Conservation (phyloP, 2,797 vertebrate genomes). For the Malacoctenus gilli region DNA sequence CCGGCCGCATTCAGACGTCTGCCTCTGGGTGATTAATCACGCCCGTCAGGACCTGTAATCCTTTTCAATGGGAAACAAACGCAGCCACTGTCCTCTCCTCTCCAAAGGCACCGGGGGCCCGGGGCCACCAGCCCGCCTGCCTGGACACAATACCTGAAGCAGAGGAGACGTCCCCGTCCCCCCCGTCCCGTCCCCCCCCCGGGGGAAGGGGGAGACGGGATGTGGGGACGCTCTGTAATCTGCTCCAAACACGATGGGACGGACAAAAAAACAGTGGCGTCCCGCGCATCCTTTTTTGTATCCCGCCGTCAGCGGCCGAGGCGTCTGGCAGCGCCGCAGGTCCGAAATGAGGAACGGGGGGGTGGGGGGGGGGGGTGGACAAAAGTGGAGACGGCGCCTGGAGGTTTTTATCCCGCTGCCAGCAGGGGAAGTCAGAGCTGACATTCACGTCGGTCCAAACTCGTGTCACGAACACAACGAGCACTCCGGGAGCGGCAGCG, state of each 20-base stretch:
- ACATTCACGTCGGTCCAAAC: no score
- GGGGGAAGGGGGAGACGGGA: constrained; percentile 61
- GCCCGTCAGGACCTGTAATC: constrained; percentile 95
- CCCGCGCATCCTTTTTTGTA: constrained; percentile 59
- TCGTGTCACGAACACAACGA: no score
- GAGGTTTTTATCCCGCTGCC: no score
- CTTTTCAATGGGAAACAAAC: constrained; percentile 95
- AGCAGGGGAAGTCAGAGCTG: no score
- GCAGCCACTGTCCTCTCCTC: constrained; percentile 85
- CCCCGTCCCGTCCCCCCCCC: no score
- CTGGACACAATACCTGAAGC: constrained; percentile 79
- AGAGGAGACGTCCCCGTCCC: constrained; percentile 55
- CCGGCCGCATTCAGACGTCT: constrained; percentile 90
- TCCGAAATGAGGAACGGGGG: not conserved
- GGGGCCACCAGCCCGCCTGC: constrained; percentile 76
- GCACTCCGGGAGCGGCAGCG: no score
- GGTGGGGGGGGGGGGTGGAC: no score
- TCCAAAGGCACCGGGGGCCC: constrained; percentile 72
- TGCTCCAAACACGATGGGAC: constrained; percentile 73
- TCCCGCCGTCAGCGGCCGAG: constrained; percentile 53
- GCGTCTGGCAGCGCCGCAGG: constrained; percentile 47
- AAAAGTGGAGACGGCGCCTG: no score
- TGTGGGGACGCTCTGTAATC: constrained; percentile 73
- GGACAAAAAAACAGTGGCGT: constrained; percentile 69
- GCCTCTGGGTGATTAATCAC: constrained; percentile 95